phyloP scores from a whole-genome alignment of 2,888 invertebrate species.

The Sericinus montela region DNA sequence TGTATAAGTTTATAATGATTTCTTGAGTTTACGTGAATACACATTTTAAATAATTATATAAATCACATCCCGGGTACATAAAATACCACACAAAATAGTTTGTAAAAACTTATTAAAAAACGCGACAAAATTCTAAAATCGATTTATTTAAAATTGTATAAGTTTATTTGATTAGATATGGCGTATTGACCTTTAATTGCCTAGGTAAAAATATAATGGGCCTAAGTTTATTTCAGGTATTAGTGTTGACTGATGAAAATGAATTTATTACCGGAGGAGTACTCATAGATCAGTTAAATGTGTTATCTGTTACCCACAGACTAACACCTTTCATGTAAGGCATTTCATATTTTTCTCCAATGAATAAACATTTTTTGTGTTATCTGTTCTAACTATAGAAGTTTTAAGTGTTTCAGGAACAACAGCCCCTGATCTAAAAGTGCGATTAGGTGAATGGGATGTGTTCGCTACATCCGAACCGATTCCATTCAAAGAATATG shows the following conservation, averaged over 20 bases:
- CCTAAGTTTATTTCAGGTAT: conserved; percentile 62
- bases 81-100: no score
- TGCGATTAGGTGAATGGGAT: conserved; percentile 89
- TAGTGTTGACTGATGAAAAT: conserved; percentile 78
- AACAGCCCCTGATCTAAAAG: conserved; percentile 80
- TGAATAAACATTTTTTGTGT: neutral
- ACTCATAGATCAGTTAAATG: conserved; percentile 82
- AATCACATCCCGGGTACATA: no score
- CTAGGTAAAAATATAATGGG: no score
- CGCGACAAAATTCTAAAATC: no score
- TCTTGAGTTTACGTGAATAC: no score
- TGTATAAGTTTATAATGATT: no score
- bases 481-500: conserved; percentile 81
- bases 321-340: conserved; percentile 80
- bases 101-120: no score
- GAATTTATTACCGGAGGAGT: conserved; percentile 86
- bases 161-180: no score
- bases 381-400: neutral
- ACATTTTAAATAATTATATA: no score
- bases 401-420: conserved; percentile 57
- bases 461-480: conserved; percentile 82
- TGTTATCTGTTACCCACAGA: conserved; percentile 87
- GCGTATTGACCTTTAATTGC: no score
- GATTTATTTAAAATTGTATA: no score
- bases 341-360: neutral